Conservation (phyloP, 2,888 invertebrate genomes). For the Polymixis lichenea region DNA sequence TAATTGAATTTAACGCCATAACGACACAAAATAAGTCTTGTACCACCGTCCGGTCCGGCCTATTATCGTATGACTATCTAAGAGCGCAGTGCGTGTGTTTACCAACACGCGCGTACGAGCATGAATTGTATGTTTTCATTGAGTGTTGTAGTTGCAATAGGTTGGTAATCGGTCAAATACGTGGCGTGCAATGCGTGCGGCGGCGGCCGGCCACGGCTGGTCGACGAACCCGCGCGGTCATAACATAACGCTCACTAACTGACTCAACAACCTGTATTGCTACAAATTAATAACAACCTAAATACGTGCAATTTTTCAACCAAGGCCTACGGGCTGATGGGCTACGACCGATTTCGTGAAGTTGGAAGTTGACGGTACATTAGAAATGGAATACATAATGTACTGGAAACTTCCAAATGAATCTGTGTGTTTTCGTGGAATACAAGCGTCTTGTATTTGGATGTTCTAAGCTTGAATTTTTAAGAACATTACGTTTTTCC, state of each 20-base stretch:
- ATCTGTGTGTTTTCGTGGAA: neutral
- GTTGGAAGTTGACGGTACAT: neutral
- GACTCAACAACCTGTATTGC: conserved; percentile 69
- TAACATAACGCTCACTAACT: conserved; percentile 63
- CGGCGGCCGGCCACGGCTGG: conserved; percentile 79
- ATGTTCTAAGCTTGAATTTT: neutral
- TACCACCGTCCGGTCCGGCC: neutral
- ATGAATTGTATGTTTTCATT: conserved; percentile 81
- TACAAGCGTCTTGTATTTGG: neutral
- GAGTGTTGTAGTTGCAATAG: conserved; percentile 77
- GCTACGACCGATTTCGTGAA: conserved; percentile 19
- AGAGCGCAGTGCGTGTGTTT: conserved; percentile 59
- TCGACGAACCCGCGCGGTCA: conserved; percentile 79
- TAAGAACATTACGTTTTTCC: neutral
- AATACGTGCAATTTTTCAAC: conserved; percentile 58
- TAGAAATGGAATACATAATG: neutral
- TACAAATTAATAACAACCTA: conserved; percentile 69
- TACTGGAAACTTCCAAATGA: conserved; percentile 8
- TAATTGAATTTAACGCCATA: neutral
- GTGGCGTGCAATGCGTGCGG: conserved; percentile 76
- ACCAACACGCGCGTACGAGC: conserved; percentile 70
- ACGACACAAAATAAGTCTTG: neutral
- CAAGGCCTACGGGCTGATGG: conserved; percentile 33
- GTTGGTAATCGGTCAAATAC: conserved; percentile 80
- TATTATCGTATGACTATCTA: conserved; percentile 33